These are phyloP conservation scores for Eulemur rufifrons DNA, from an alignment of 2,113 vertebrate genomes.

Conservation along the genomic window DNA sequence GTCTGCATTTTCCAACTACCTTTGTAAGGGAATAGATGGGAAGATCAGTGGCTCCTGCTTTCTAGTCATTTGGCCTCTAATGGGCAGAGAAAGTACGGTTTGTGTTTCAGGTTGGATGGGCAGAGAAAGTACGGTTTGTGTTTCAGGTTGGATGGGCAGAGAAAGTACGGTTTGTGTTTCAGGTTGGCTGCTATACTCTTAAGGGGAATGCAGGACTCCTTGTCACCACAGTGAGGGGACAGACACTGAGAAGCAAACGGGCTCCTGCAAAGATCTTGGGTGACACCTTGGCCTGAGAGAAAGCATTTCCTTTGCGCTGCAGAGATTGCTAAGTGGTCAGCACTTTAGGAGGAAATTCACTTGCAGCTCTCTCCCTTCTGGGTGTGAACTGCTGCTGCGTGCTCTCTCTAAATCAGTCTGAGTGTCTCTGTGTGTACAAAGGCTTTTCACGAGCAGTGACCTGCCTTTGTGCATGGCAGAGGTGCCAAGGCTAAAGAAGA, in stretches of 20 bases:
- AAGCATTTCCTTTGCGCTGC: background rate
- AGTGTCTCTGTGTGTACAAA: background rate
- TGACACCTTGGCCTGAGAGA: background rate
- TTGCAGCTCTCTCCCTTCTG: background rate
- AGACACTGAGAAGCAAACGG: background rate
- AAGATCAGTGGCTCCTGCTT: slow-evolving; percentile 9
- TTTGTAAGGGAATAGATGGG: background rate
- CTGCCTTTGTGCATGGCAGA: background rate
- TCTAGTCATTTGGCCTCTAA: slow-evolving; percentile 12
- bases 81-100: background rate
- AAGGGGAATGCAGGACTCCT: background rate
- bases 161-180: background rate
- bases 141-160: background rate
- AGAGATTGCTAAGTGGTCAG: background rate
- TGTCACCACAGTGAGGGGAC: background rate
- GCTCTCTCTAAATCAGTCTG: background rate
- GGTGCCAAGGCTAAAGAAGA: background rate
- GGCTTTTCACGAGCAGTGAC: background rate
- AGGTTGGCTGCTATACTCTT: background rate
- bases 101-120: background rate
- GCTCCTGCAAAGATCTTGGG: background rate
- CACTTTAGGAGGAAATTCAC: background rate
- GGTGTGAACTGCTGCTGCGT: background rate
- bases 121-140: background rate
- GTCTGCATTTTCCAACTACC: background rate